Percentiles rank a stretch among this genome's conserved stretches.
Evolutionary conservation across 1,140 invertebrate species (phyloP).

Genomic region (Papilio dardanus): DNA sequence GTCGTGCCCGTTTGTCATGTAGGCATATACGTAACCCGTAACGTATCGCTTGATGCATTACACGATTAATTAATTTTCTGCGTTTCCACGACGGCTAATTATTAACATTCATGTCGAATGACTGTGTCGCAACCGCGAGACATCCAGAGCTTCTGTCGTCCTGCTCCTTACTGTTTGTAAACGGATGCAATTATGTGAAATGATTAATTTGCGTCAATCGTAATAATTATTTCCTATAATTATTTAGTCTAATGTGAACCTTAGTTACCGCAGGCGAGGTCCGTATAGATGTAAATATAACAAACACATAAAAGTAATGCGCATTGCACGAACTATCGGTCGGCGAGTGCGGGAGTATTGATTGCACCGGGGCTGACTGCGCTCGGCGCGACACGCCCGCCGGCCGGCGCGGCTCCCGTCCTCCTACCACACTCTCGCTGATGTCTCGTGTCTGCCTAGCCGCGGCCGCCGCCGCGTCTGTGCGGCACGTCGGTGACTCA

Average conservation of each 20-base stretch:
- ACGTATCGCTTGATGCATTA: neutral
- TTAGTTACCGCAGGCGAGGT: neutral
- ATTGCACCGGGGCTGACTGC: neutral
- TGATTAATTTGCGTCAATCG: neutral
- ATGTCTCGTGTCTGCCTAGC: neutral
- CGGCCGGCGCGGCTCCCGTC: neutral
- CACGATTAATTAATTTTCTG: neutral
- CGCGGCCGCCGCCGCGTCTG: neutral
- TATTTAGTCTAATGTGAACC: neutral
- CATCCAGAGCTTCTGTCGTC: neutral
- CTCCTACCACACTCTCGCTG: no score
- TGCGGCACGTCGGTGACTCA: neutral
- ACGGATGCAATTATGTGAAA: neutral
- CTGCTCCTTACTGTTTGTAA: neutral
- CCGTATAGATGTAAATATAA: neutral
- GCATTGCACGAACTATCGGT: neutral
- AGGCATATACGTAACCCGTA: neutral
- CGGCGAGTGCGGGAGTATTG: neutral
- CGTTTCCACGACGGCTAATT: neutral
- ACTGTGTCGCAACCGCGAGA: neutral
- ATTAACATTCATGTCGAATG: neutral
- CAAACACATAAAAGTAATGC: neutral
- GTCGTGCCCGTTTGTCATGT: no score
- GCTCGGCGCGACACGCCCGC: neutral
- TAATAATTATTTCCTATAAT: no score